Percentiles rank a stretch among this genome's conserved stretches.
phyloP scores from a whole-genome alignment of 1,140 invertebrate species.

The Varroa destructor region DNA sequence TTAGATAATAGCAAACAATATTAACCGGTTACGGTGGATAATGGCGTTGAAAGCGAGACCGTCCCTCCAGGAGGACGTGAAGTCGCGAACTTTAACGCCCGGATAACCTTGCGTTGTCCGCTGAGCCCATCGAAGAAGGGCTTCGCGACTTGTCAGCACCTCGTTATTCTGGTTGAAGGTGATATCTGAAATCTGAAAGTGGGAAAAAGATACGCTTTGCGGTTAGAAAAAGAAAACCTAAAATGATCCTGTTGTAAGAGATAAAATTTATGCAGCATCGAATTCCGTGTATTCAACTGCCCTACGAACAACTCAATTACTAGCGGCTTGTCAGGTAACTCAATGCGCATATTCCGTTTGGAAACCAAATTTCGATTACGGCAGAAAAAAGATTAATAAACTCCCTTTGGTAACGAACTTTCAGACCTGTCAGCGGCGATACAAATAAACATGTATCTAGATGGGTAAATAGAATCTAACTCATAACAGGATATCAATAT shows the following conservation, averaged over 20 bases:
- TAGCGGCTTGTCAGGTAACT: too few species aligned
- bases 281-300: conserved; percentile 17
- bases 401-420: too few species aligned
- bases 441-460: too few species aligned
- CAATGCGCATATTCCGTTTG: too few species aligned
- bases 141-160: conserved; percentile 83
- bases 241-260: conserved; percentile 25
- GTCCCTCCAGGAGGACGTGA: conserved; percentile 91
- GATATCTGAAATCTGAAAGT: conserved; percentile 86
- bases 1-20: neutral
- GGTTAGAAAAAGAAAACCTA: conserved; percentile 20
- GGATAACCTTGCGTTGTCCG: conserved; percentile 90
- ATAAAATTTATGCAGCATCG: conserved; percentile 27
- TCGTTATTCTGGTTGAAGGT: conserved; percentile 53
- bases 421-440: too few species aligned
- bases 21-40: conserved; percentile 77
- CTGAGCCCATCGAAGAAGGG: conserved; percentile 85
- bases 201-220: conserved; percentile 36
- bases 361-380: too few species aligned
- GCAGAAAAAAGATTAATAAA: too few species aligned
- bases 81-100: conserved; percentile 83
- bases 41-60: conserved; percentile 96
- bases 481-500: too few species aligned
- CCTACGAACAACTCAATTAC: too few species aligned
- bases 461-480: too few species aligned